Evolutionary conservation across 2,113 vertebrate genomes (phyloP), one percentile per base, ranked within the genome.

Genomic region (Pangasianodon gigas): DNA sequence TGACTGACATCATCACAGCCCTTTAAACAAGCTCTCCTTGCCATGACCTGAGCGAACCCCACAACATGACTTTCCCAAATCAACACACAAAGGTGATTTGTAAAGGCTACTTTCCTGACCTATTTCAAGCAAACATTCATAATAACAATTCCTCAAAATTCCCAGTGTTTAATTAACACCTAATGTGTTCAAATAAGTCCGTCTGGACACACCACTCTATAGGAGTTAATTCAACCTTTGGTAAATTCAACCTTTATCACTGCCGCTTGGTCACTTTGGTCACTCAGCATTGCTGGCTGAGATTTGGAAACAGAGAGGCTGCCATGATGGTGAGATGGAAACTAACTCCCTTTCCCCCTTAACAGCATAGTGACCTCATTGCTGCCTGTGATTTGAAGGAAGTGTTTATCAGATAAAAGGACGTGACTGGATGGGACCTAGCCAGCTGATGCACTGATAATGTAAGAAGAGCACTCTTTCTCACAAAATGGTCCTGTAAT

Each of bases 361-460:
- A 11, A 75, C 5, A 65, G 29, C 32, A 18, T 32, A 51, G 65
- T 90, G 89, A 89, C 91, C 77, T 92, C 84, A 92, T 92, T 71
- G 4, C 77, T 69, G 74, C 77, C 67, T 74, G 62, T 79, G 21
- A 79, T 67, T 58, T 84, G 26, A 83, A 86, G 29, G 69, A 88
- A 90, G 79, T 83, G 79, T 84, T 77, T 86, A 82, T 84, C 83
- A n/a, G 75, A 90, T 88, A 79, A 82, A 54, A 67, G 58, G 13
- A 88, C 86, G 62, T 89, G 85, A 79, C 71, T 58, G 80, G 29
- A 77, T 26, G 48, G 58, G 37, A 71, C 56, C 24, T 37, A n/a
- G 82, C 26, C 80, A 87, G 86, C 56, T 52, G 65, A 75, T 69
- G 44, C 71, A 84, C n/a, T 41, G 44, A 62, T 87, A 87, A 75